These are phyloP conservation scores for Erithacus rubecula DNA, from an alignment of 2,797 vertebrate species.

Conservation along the genomic window DNA sequence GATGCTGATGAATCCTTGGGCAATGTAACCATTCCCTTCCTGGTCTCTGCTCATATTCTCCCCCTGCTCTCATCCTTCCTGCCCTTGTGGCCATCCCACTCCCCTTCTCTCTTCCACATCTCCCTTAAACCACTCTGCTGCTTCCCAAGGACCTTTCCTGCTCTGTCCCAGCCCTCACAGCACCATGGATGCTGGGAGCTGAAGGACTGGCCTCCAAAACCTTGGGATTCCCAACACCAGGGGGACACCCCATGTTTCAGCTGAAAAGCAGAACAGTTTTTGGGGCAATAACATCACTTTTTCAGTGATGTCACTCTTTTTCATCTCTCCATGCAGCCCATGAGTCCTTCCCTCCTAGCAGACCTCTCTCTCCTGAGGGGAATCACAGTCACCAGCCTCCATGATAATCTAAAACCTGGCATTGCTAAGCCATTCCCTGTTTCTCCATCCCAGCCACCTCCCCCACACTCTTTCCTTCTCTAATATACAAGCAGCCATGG, in stretches of 20 bases:
- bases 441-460: neutral
- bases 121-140: neutral
- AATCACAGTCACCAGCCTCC: neutral
- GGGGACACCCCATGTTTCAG: rapidly evolving
- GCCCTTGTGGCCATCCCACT: neutral
- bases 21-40: neutral
- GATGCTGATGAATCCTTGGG: neutral
- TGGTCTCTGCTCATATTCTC: neutral
- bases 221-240: neutral
- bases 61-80: neutral
- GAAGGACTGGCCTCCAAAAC: neutral
- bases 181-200: neutral
- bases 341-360: neutral
- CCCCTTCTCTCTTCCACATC: neutral
- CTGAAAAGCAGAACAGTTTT: neutral
- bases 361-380: neutral
- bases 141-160: neutral
- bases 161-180: neutral
- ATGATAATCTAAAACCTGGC: neutral
- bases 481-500: neutral
- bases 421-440: neutral
- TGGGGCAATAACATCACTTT: neutral
- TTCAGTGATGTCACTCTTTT: no score
- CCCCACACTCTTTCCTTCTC: neutral
- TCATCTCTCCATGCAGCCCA: neutral